phyloP scores from a whole-genome alignment of 2,797 vertebrate genomes.

The Chrysolophus pictus region DNA sequence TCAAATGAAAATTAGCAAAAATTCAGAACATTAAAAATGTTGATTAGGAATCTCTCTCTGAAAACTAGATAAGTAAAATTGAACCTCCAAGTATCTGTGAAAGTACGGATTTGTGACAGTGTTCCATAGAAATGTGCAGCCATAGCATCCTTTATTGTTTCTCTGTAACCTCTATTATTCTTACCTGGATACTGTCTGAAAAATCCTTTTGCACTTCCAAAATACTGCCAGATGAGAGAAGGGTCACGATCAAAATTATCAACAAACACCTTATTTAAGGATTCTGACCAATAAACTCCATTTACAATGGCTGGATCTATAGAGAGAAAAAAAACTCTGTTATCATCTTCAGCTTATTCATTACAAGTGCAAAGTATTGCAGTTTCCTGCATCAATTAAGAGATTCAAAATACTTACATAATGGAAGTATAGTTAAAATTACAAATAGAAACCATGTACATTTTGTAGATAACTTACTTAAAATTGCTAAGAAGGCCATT shows the following conservation, averaged over 20 bases:
- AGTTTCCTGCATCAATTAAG: background rate
- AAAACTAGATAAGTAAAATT: background rate
- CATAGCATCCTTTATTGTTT: background rate
- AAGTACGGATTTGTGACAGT: background rate
- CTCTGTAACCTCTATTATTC: constrained; percentile 49
- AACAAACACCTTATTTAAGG: constrained; percentile 95
- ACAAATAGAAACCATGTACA: background rate
- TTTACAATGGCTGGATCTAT: constrained; percentile 95
- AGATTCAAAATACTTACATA: background rate
- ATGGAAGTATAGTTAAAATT: background rate
- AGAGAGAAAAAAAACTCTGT: background rate
- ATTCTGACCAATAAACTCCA: constrained; percentile 95
- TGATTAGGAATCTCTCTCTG: background rate
- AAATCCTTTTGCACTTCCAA: constrained; percentile 95
- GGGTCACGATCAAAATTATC: constrained; percentile 96
- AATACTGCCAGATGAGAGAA: constrained; percentile 96
- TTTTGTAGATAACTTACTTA: background rate
- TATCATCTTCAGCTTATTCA: background rate
- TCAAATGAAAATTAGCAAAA: background rate
- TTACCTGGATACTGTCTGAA: constrained; percentile 97
- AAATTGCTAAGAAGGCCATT: background rate
- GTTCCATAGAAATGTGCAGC: background rate
- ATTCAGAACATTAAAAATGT: fast-evolving
- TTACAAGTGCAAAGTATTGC: background rate
- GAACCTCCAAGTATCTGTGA: background rate